phyloP scores from a whole-genome alignment of 2,113 vertebrate genomes.

The Ammodramus savannarum region DNA sequence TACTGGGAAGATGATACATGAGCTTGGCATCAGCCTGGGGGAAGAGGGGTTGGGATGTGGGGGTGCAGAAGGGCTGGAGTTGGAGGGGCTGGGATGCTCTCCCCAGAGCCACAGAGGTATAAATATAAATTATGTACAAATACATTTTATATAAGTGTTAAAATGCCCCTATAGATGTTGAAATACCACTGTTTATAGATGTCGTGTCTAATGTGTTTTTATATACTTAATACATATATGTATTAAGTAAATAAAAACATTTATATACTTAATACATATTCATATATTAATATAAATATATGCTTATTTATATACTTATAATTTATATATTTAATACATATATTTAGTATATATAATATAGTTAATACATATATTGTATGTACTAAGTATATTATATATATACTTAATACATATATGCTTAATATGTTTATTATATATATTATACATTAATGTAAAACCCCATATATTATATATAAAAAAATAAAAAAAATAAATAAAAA shows the following conservation, averaged over 20 bases:
- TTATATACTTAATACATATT: no score
- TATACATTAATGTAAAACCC: neutral
- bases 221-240: neutral
- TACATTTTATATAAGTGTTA: neutral
- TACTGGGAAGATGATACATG: neutral
- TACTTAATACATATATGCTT: no score
- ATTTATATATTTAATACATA: no score
- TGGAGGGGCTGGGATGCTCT: neutral
- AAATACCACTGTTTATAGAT: neutral
- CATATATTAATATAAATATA: no score
- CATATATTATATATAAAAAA: neutral
- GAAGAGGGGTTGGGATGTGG: neutral
- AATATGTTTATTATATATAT: no score
- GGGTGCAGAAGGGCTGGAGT: neutral
- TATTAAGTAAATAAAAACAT: no score
- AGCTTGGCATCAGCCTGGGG: neutral
- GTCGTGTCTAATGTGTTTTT: neutral
- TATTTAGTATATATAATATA: no score
- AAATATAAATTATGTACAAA: neutral
- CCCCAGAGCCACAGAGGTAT: accelerated
- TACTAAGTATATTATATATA: no score
- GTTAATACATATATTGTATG: no score
- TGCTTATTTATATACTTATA: no score
- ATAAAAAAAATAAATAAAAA: no score
- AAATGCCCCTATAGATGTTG: accelerated